phyloP scores from a whole-genome alignment of 2,888 invertebrate species.

The Taenaris catops region DNA sequence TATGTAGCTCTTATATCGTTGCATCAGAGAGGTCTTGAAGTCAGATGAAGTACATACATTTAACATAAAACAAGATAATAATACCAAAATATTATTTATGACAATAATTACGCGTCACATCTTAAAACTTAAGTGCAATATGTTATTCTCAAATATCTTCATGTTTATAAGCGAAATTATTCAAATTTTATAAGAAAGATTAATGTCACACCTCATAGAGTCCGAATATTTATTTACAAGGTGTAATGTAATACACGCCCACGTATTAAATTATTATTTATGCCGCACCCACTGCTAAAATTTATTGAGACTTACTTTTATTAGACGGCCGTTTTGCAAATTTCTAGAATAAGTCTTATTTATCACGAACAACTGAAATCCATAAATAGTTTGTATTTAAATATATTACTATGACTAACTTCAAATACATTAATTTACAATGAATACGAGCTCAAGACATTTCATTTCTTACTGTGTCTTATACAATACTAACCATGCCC shows the following conservation, averaged over 20 bases:
- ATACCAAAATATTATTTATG: slow-evolving; percentile 11
- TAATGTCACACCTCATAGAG: slow-evolving; percentile 22
- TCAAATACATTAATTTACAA: too few species aligned
- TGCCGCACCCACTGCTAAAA: slow-evolving; percentile 18
- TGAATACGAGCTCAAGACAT: too few species aligned
- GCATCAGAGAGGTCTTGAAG: too few species aligned
- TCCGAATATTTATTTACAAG: slow-evolving; percentile 24
- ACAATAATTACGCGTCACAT: slow-evolving; percentile 10
- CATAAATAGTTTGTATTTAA: too few species aligned
- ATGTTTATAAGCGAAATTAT: slow-evolving; percentile 18
- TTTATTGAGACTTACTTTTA: slow-evolving; percentile 15
- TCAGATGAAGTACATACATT: too few species aligned
- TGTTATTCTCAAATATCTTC: slow-evolving; percentile 11
- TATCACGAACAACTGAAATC: too few species aligned
- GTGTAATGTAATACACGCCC: slow-evolving; percentile 24
- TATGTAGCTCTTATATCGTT: too few species aligned
- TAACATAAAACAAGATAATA: background rate
- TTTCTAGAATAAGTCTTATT: too few species aligned
- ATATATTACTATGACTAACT: too few species aligned
- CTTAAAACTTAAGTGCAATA: slow-evolving; percentile 12
- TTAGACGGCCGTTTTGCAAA: slow-evolving; percentile 7
- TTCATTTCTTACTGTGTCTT: too few species aligned
- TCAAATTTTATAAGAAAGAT: slow-evolving; percentile 22
- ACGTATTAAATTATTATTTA: slow-evolving; percentile 25
- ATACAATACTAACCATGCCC: too few species aligned